A percentile compares a stretch with the other conserved stretches of the same genome.
Conservation (phyloP, 1,140 invertebrate species). For the Cataglyphis hispanica region DNA sequence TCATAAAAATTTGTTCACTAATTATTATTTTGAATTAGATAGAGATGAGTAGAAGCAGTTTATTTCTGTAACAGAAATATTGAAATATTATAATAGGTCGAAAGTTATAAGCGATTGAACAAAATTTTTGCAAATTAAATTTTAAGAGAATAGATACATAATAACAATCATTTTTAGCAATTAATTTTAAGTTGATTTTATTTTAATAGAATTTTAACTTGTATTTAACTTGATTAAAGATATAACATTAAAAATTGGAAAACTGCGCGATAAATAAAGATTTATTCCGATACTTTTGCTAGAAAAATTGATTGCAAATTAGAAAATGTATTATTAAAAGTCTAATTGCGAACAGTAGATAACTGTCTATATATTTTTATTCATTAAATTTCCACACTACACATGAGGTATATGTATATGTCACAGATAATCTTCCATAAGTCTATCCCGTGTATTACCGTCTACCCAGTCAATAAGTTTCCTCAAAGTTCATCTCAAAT, state of each 20-base stretch:
- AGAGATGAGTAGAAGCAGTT: neutral
- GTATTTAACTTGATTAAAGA: neutral
- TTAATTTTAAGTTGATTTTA: conserved; percentile 6
- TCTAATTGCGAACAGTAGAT: neutral
- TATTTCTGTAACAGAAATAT: neutral
- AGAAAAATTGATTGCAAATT: neutral
- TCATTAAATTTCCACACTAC: neutral
- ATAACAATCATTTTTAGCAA: neutral
- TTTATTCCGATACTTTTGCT: neutral
- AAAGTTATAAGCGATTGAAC: neutral
- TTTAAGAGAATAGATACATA: neutral
- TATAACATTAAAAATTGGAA: neutral
- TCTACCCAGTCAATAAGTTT: neutral
- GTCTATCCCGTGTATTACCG: neutral
- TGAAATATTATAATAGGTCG: neutral
- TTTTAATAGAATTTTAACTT: conserved; percentile 4
- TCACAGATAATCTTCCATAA: neutral
- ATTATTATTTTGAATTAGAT: too few relatives aligned
- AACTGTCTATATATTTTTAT: neutral
- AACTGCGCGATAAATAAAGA: neutral
- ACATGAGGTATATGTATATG: neutral
- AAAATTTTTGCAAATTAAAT: neutral
- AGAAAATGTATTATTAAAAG: conserved; percentile 9
- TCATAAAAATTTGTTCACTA: too few relatives aligned
- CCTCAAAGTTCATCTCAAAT: neutral